These are phyloP conservation scores for Drosophila macrospina DNA, from an alignment of 2,888 invertebrate species.

Conservation along the genomic window DNA sequence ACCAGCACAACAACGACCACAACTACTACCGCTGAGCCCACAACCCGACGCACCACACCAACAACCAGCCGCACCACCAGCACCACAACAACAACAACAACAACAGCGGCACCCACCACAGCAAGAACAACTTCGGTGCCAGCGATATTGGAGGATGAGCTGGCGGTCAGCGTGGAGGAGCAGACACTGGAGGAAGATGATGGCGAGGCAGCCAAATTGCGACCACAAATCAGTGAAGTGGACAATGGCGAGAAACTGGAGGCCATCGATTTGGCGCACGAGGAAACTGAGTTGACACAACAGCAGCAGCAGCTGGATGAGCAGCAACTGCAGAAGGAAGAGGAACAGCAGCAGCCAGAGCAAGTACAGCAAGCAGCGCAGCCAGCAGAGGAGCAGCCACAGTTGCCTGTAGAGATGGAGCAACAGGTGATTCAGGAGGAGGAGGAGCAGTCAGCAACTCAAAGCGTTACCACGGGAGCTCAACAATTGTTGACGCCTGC, in stretches of 20 bases:
- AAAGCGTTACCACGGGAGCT: constrained; percentile 52
- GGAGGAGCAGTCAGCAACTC: constrained; percentile 12
- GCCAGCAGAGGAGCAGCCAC: constrained; percentile 14
- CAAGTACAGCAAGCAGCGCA: not conserved
- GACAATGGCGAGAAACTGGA: constrained; percentile 61
- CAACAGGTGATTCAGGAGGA: not conserved
- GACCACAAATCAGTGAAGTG: constrained; percentile 44
- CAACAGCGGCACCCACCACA: constrained; percentile 47
- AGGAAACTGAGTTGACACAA: constrained; percentile 66
- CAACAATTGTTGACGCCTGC: constrained; percentile 69
- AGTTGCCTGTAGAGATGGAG: not conserved
- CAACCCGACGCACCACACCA: constrained; percentile 45
- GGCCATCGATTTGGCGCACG: constrained; percentile 62
- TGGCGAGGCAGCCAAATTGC: constrained; percentile 46
- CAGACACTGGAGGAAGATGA: constrained; percentile 82
- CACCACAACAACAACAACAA: constrained; percentile 40
- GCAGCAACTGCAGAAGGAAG: constrained; percentile 7
- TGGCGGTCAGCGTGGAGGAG: constrained; percentile 65
- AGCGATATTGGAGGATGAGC: constrained; percentile 54
- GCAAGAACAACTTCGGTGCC: constrained; percentile 50
- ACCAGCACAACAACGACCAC: constrained; percentile 60
- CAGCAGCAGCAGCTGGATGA: constrained; percentile 40
- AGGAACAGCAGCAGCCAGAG: constrained; percentile 17
- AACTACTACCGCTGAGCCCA: constrained; percentile 34
- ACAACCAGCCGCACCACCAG: constrained; percentile 57